Percentiles rank a stretch among this genome's conserved stretches.
These are phyloP conservation scores for Ormyrus rosae DNA, from an alignment of 2,888 invertebrate species.

Conservation along the genomic window DNA sequence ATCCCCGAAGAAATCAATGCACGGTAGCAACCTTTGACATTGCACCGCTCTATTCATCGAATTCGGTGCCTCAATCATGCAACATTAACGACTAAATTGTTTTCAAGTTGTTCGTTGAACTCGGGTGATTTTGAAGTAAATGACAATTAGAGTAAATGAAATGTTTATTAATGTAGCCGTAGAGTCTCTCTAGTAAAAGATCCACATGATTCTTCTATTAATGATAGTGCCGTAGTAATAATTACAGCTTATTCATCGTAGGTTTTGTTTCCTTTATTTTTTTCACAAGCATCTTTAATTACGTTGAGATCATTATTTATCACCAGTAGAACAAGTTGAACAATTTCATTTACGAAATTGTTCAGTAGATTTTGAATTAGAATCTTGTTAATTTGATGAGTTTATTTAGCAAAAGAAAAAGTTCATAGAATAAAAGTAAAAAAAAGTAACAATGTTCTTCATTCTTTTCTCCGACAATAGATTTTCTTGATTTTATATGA, in stretches of 20 bases:
- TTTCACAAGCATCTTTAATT: too few species aligned
- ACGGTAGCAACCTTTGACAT: conserved; percentile 6
- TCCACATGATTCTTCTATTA: conserved; percentile 22
- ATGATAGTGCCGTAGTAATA: conserved; percentile 3
- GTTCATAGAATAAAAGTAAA: too few species aligned
- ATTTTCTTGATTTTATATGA: too few species aligned
- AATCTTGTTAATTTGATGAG: too few species aligned
- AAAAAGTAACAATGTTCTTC: too few species aligned
- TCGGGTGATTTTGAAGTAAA: background rate
- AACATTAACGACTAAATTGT: background rate
- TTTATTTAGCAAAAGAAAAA: too few species aligned
- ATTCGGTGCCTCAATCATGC: conserved; percentile 9
- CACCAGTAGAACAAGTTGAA: too few species aligned
- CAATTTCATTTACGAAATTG: too few species aligned
- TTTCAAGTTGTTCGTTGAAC: background rate
- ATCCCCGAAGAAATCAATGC: background rate
- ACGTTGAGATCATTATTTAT: too few species aligned
- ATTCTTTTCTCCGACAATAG: background rate
- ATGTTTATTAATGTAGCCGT: conserved; percentile 17
- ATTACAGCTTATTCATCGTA: conserved; percentile 11
- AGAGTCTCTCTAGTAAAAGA: conserved; percentile 1
- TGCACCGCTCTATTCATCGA: conserved; percentile 27
- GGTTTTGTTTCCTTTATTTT: background rate
- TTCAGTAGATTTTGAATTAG: too few species aligned
- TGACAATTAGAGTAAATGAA: conserved; percentile 16